Evolutionary conservation across 2,113 vertebrate species (phyloP).

Genomic region (Gavialis gangeticus): DNA sequence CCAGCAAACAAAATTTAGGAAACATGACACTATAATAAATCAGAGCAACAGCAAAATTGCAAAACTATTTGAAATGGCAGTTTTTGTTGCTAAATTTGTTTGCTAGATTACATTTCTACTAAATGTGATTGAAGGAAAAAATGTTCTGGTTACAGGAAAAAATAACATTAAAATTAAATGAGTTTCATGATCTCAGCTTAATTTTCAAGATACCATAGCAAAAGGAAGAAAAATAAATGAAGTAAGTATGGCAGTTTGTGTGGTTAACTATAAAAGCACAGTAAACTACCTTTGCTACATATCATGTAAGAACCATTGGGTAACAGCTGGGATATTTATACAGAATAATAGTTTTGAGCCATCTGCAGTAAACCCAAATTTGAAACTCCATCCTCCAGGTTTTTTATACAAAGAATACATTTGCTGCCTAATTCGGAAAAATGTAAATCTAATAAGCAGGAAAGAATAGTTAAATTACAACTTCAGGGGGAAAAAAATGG

Average conservation of each 20-base stretch:
- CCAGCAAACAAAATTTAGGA: slow-evolving; percentile 49
- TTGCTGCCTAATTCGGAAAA: neutral
- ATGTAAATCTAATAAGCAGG: neutral
- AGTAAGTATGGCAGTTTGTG: neutral
- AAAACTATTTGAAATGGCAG: slow-evolving; percentile 62
- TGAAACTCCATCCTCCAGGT: neutral
- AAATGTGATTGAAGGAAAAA: slow-evolving; percentile 70
- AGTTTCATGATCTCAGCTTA: slow-evolving; percentile 41
- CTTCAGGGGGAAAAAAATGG: neutral
- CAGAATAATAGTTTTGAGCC: neutral
- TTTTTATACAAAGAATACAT: neutral
- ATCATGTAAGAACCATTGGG: neutral
- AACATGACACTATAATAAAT: slow-evolving; percentile 58
- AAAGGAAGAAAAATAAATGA: neutral
- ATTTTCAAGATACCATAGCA: neutral
- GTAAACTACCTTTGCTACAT: neutral
- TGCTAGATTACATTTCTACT: slow-evolving; percentile 60
- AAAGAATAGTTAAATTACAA: neutral
- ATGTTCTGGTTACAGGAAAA: slow-evolving; percentile 55
- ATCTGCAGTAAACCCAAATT: neutral
- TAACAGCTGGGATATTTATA: neutral
- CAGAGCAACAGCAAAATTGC: slow-evolving; percentile 43
- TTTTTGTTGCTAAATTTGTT: slow-evolving; percentile 60
- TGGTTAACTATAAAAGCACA: neutral
- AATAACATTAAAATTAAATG: slow-evolving; percentile 57